Base-by-base conservation (phyloP, 2,797 vertebrate genomes). In the Girardinus metallicus region DNA sequence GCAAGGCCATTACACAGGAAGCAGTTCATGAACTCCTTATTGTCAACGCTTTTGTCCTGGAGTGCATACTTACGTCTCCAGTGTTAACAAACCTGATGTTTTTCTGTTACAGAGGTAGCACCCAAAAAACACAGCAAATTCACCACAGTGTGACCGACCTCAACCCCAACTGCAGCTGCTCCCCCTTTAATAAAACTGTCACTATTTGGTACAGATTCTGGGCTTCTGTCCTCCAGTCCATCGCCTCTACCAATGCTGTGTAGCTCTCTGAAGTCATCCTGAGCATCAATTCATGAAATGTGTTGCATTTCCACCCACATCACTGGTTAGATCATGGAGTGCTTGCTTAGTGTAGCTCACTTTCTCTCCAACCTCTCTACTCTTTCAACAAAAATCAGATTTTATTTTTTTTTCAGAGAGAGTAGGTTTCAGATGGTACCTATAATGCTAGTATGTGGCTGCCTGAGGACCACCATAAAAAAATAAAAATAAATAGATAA, bases 31-130 rank as follows among this genome's bases (percentile, higher is more conserved):
- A 76, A 72, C 70, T 74, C 47, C 75, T 83, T 83, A 87, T 23
- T 41, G 18, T 41, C n/a, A 83, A 81, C 79, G 84, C 88, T 85
- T 85, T 73, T 78, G n/a, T 26, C 47, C 51, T 73, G 72, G 57
- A 83, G 79, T 43, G 73, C 34, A 68, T 43, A 41, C 21, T 5
- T 41, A 26, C 18, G 10, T 26, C 21, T 41, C 21, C 21, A 2
- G 10, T 26, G 18, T 13, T 12, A 68, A 41, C 21, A 68, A 34
- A 68, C 18, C 64, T 68, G 36, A 2, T 4, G 4, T 23, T 26
- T 68, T 68, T 68, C 64, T 68, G 34, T 41, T 26, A 68, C 36
- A 68, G 7, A 39, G 18, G 34, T 21, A 64, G 31, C 34, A 64
- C 18, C 64, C 12, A 21, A 41, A 66, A 51, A 68, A 41, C 64